Conservation (phyloP, 2,113 vertebrate species). For the Vombatus ursinus region DNA sequence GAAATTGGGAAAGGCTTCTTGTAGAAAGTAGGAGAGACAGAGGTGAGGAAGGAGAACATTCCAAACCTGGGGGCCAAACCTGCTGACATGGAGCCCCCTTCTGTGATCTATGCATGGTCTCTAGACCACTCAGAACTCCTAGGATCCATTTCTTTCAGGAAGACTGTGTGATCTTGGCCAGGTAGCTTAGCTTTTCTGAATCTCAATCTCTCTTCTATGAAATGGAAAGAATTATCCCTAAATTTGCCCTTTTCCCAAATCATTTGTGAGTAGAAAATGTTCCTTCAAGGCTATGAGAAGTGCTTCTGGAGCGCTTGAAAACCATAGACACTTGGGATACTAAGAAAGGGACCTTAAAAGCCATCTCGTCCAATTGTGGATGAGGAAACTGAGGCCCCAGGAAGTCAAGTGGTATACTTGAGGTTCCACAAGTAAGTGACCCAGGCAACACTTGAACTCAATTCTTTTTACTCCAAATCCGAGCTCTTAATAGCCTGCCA, state of each 20-base stretch:
- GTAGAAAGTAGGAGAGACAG: not conserved
- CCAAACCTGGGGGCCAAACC: not conserved
- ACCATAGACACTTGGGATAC: not conserved
- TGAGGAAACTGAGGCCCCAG: not conserved
- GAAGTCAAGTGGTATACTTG: not conserved
- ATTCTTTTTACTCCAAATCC: not conserved
- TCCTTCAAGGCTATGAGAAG: not conserved
- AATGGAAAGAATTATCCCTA: not conserved
- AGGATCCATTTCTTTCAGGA: not conserved
- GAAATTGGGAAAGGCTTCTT: not conserved
- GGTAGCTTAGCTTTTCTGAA: not conserved
- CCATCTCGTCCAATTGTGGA: not conserved
- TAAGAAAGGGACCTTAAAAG: not conserved
- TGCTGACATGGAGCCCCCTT: not conserved
- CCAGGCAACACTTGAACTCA: not conserved
- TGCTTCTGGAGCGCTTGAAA: not conserved
- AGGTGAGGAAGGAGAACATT: not conserved
- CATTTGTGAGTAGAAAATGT: not conserved
- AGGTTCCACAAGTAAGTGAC: not conserved
- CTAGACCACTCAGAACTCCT: not conserved
- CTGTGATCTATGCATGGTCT: not conserved
- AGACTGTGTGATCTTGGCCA: not conserved
- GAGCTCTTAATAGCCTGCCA: not conserved
- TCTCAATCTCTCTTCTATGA: not conserved
- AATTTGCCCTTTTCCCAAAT: accelerated